These are phyloP conservation scores for Ellobius talpinus DNA, from an alignment of 2,113 vertebrate genomes.

Conservation along the genomic window DNA sequence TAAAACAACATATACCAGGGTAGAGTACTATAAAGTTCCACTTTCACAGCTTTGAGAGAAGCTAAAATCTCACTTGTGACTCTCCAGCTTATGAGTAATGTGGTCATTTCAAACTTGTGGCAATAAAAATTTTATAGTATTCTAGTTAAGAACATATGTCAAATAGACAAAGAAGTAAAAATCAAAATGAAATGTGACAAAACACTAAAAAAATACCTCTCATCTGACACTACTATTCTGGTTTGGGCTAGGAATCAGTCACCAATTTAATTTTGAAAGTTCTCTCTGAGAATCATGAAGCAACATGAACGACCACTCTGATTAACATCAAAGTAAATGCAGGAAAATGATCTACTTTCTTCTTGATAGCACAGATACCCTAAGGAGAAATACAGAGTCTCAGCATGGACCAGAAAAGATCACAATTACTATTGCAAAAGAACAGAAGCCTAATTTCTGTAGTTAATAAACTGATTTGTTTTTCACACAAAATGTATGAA, in stretches of 20 bases:
- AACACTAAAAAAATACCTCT: slow-evolving; percentile 57
- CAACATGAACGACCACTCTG: slow-evolving; percentile 5
- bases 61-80: slow-evolving; percentile 78
- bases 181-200: slow-evolving; percentile 78
- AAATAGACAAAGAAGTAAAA: slow-evolving; percentile 66
- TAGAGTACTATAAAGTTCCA: slow-evolving; percentile 79
- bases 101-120: slow-evolving; percentile 78
- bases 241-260: slow-evolving; percentile 46
- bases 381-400: background rate
- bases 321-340: slow-evolving; percentile 51
- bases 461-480: slow-evolving; percentile 49
- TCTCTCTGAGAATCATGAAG: slow-evolving; percentile 2
- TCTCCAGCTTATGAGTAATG: slow-evolving; percentile 74
- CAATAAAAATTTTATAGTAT: slow-evolving; percentile 77
- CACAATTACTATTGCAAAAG: background rate
- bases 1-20: slow-evolving; percentile 74
- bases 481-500: slow-evolving; percentile 45
- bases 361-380: background rate
- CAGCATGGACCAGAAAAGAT: background rate
- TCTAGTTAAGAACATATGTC: slow-evolving; percentile 76
- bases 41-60: slow-evolving; percentile 77
- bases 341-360: slow-evolving; percentile 16
- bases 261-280: slow-evolving; percentile 4
- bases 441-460: slow-evolving; percentile 21
- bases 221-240: slow-evolving; percentile 49